Percentiles rank a stretch among this genome's conserved stretches.
These are phyloP conservation scores for Diachasmimorpha longicaudata DNA, from an alignment of 1,140 invertebrate species.

Conservation along the genomic window DNA sequence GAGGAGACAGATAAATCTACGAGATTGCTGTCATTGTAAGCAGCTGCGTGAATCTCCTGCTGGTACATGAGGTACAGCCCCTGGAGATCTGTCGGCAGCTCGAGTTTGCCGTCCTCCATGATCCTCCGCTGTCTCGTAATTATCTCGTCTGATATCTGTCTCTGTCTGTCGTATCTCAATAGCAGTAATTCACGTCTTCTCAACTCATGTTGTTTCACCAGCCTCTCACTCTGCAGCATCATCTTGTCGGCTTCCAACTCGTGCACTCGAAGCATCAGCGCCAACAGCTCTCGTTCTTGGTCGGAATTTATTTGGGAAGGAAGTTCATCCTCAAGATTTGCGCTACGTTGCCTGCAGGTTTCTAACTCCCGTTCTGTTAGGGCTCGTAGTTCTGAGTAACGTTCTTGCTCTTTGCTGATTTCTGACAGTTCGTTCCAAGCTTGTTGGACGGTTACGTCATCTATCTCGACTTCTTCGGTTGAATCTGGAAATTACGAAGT, in stretches of 20 bases:
- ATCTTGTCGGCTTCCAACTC: conserved; percentile 92
- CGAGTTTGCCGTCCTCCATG: conserved; percentile 78
- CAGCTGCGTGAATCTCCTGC: conserved; percentile 80
- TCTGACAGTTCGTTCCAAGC: conserved; percentile 84
- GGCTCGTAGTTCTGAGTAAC: conserved; percentile 76
- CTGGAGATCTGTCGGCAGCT: conserved; percentile 78
- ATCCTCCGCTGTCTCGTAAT: conserved; percentile 85
- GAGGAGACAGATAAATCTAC: conserved; percentile 40
- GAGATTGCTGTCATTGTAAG: conserved; percentile 68
- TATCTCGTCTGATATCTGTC: conserved; percentile 88
- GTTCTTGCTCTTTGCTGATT: conserved; percentile 84
- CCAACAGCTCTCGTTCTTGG: conserved; percentile 85
- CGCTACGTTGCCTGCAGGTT: conserved; percentile 74
- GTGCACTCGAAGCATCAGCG: conserved; percentile 84
- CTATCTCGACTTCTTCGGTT: conserved; percentile 62
- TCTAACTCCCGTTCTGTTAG: conserved; percentile 82
- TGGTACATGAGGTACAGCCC: conserved; percentile 87
- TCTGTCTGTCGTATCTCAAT: conserved; percentile 81
- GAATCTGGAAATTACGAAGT: conserved; percentile 26
- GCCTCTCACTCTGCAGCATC: conserved; percentile 84
- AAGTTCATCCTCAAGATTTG: conserved; percentile 82
- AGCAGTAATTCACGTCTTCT: conserved; percentile 82
- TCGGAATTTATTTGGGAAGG: conserved; percentile 82
- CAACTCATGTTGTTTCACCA: conserved; percentile 85
- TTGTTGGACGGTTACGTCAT: conserved; percentile 78